Conservation (phyloP, 2,888 invertebrate species). For the Crepidodera aurea region DNA sequence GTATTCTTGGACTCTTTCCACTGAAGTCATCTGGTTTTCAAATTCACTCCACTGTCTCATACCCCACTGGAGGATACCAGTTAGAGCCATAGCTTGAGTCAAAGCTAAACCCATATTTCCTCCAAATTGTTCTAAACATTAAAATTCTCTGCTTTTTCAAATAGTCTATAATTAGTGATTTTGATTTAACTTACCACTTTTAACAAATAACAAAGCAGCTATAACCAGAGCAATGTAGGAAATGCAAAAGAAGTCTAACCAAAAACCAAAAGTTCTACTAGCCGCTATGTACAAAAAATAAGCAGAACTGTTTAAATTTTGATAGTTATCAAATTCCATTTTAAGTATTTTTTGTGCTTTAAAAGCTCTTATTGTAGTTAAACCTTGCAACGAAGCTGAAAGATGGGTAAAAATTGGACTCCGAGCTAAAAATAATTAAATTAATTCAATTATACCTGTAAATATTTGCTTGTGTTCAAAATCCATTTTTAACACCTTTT, state of each 20-base stretch:
- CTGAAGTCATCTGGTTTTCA: constrained; percentile 84
- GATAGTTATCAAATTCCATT: constrained; percentile 69
- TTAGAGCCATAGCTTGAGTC: constrained; percentile 56
- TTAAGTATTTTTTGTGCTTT: constrained; percentile 68
- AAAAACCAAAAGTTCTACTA: constrained; percentile 74
- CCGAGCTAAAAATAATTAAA: constrained; percentile 65
- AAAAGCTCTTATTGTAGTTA: constrained; percentile 78
- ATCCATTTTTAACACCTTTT: no score
- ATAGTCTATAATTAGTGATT: neutral
- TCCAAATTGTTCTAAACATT: constrained; percentile 51
- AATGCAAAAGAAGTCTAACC: constrained; percentile 73
- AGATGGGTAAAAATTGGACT: constrained; percentile 81
- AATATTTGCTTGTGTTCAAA: no score
- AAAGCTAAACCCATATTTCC: constrained; percentile 58
- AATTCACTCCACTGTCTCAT: constrained; percentile 67
- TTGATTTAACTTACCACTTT: constrained; percentile 56
- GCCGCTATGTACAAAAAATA: constrained; percentile 72
- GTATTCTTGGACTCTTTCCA: constrained; percentile 88
- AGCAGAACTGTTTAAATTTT: constrained; percentile 74
- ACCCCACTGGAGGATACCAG: constrained; percentile 82
- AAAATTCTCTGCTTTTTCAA: neutral
- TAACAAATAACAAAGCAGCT: constrained; percentile 69
- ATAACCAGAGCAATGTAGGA: constrained; percentile 71
- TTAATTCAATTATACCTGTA: neutral
- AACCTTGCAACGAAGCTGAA: constrained; percentile 76